Conservation (phyloP, 1,140 invertebrate genomes). For the Nymphalis io region DNA sequence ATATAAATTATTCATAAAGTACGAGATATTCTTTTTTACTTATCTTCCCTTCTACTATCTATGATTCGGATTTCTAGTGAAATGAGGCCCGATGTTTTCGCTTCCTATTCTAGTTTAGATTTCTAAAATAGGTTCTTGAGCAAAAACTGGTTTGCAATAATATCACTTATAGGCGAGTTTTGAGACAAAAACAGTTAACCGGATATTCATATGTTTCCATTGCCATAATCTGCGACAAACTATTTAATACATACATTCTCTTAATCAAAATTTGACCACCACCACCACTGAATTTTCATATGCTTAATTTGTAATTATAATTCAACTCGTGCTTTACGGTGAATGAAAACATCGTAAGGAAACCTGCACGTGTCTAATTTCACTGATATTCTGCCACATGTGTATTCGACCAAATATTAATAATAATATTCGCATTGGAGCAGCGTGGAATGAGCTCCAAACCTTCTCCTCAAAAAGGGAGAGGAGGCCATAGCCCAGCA, state of each 20-base stretch:
- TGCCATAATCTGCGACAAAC: background rate
- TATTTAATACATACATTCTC: background rate
- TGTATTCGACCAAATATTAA: too few relatives aligned
- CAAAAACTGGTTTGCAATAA: slow-evolving; percentile 32
- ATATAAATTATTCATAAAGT: too few relatives aligned
- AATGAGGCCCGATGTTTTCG: slow-evolving; percentile 33
- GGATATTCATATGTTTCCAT: slow-evolving; percentile 11
- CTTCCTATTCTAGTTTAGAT: slow-evolving; percentile 49
- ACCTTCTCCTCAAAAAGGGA: too few relatives aligned
- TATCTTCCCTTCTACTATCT: background rate
- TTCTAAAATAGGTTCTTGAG: slow-evolving; percentile 41
- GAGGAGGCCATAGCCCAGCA: too few relatives aligned
- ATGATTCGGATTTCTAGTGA: slow-evolving; percentile 23
- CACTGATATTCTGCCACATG: too few relatives aligned
- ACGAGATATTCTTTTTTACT: too few relatives aligned
- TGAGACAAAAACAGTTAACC: slow-evolving; percentile 8
- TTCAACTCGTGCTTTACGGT: too few relatives aligned
- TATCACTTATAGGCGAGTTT: slow-evolving; percentile 24
- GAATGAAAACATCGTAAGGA: too few relatives aligned
- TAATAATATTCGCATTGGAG: too few relatives aligned
- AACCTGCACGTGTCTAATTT: too few relatives aligned
- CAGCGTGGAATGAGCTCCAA: too few relatives aligned
- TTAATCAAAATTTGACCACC: background rate
- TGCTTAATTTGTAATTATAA: background rate
- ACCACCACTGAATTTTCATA: too few relatives aligned